Evolutionary conservation across 2,113 vertebrate genomes (phyloP), one percentile per base, ranked within the genome.

Genomic region (Xenus cinereus): DNA sequence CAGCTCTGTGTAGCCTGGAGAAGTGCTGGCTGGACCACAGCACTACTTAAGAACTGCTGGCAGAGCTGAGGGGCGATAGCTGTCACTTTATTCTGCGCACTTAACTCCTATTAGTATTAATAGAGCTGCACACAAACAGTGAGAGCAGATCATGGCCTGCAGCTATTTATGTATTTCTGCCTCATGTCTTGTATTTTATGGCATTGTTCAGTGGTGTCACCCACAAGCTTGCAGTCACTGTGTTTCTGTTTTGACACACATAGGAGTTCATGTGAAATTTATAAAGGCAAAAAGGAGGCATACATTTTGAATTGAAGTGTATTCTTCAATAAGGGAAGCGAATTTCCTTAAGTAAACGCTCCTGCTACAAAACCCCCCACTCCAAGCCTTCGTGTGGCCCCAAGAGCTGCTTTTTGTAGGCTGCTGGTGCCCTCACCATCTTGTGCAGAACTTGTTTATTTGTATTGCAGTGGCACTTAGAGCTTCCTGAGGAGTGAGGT

Each of bases 41-140:
- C 51, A 67, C 67, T 79, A 16, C 77, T 89, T 63, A 20, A 69
- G 86, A 89, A 89, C 74, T 80, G 62, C 46, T 94, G 89, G 48
- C 94, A 95, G 84, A 93, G 80, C 92, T 91, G 89, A 95, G 91
- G 94, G 80, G 68, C 0, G 1, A 76, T 92, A 93, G 92, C 87
- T 91, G 94, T 93, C 97, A 93, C 91, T 96, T 95, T 67, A 92
- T 96, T 95, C 95, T 96, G 94, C 67, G 9, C 94, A 95, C 94
- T 97, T 97, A 97, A 96, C 97, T 97, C 95, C 92, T 95, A 66
- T 97, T 95, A 91, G 81, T 87, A 89, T 89, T 96, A 97, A 95
- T 89, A 90, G 91, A 91, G 74, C 89, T 85, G 54, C 78, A 59
- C 41, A 59, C 62, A 95, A 97, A 68, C 92, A 95, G 90, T 72